These are phyloP conservation scores for Stichodactyla helianthus DNA, from an alignment of 64 coral and sea anemone species.

Conservation along the genomic window DNA sequence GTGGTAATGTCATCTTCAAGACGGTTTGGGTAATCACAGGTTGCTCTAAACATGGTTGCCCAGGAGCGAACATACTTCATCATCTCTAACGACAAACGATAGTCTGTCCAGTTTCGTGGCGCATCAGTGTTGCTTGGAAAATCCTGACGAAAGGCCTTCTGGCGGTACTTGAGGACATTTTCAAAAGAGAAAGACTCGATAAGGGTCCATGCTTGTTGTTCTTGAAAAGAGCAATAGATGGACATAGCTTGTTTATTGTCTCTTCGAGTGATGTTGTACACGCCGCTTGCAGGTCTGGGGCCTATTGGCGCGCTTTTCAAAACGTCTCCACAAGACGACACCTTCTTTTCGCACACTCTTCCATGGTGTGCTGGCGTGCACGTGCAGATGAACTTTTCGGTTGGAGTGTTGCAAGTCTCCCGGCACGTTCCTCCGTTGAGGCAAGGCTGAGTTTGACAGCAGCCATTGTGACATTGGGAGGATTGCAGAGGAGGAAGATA, in stretches of 20 bases:
- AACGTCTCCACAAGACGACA: neutral
- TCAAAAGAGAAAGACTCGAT: neutral
- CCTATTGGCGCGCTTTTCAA: neutral
- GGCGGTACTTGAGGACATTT: neutral
- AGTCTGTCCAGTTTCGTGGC: neutral
- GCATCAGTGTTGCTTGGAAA: neutral
- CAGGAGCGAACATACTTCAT: neutral
- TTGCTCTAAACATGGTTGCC: neutral
- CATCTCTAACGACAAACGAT: neutral
- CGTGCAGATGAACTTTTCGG: neutral
- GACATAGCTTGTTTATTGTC: neutral
- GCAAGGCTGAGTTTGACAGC: neutral
- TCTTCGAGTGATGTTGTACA: neutral
- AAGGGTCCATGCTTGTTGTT: neutral
- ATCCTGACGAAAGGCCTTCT: neutral
- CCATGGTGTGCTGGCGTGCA: neutral
- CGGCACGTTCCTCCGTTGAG: neutral
- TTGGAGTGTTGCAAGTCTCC: neutral
- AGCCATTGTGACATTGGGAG: neutral
- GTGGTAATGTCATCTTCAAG: neutral
- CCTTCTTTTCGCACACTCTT: neutral
- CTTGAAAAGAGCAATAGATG: neutral
- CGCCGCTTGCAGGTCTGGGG: neutral
- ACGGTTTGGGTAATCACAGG: neutral
- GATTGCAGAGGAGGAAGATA: conserved; percentile 62